Conservation (phyloP, 2,113 vertebrate genomes). For the Anthoscopus minutus region DNA sequence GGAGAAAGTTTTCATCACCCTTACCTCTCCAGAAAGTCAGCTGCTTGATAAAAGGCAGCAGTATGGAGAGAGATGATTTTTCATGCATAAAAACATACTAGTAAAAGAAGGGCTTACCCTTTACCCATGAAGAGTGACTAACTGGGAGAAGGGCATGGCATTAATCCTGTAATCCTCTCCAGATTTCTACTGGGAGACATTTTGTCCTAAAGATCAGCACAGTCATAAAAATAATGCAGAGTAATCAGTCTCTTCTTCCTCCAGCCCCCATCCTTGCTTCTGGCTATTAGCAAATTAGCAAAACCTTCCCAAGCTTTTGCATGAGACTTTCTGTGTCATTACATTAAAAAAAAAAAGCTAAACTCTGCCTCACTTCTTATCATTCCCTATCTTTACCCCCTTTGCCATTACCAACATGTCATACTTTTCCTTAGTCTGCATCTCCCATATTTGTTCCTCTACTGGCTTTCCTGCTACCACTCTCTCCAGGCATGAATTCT, state of each 20-base stretch:
- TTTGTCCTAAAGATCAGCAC: slow-evolving; percentile 47
- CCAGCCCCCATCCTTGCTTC: slow-evolving; percentile 32
- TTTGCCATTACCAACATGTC: slow-evolving; percentile 37
- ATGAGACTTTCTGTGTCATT: slow-evolving; percentile 24
- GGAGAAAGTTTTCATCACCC: neutral
- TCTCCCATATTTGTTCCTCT: neutral
- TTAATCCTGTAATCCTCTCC: slow-evolving; percentile 47
- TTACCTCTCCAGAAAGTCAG: neutral
- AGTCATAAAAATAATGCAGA: slow-evolving; percentile 47
- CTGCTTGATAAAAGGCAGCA: neutral
- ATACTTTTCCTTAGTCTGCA: slow-evolving; percentile 24
- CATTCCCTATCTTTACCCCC: neutral
- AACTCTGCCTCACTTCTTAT: slow-evolving; percentile 40
- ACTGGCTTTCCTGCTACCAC: neutral
- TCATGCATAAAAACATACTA: neutral
- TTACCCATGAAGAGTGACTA: slow-evolving; percentile 21
- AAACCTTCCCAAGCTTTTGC: slow-evolving; percentile 62
- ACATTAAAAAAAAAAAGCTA: neutral
- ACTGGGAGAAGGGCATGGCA: slow-evolving; percentile 32
- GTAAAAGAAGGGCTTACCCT: neutral
- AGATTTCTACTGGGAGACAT: slow-evolving; percentile 31
- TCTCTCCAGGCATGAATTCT: neutral
- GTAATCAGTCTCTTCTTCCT: slow-evolving; percentile 43
- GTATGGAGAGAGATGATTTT: neutral
- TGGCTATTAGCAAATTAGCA: slow-evolving; percentile 54